Evolutionary conservation across 2,888 invertebrate genomes (phyloP).

Genomic region (Stenodera caucasica): DNA sequence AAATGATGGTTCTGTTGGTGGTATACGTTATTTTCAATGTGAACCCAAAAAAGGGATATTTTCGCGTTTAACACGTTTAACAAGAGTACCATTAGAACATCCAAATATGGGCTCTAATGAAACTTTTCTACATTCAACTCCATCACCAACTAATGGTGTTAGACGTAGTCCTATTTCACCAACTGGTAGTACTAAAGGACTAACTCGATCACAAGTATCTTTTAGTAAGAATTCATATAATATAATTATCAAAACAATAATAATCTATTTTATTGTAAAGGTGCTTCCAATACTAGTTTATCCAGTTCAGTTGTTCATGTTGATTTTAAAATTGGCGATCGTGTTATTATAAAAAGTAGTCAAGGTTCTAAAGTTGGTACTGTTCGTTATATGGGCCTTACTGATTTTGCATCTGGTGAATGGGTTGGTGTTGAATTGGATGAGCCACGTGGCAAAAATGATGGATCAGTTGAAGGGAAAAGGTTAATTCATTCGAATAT

Average conservation of each 20-base stretch:
- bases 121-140: slow-evolving; percentile 47
- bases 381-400: slow-evolving; percentile 80
- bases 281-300: slow-evolving; percentile 59
- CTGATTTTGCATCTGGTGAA: slow-evolving; percentile 89
- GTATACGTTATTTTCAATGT: slow-evolving; percentile 91
- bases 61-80: slow-evolving; percentile 83
- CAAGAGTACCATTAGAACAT: slow-evolving; percentile 67
- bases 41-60: slow-evolving; percentile 92
- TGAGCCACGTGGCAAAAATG: slow-evolving; percentile 92
- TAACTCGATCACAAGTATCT: slow-evolving; percentile 44
- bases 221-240: slow-evolving; percentile 40
- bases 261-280: slow-evolving; percentile 44
- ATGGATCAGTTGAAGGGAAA: slow-evolving; percentile 89
- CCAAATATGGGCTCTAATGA: slow-evolving; percentile 52
- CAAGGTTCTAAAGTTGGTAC: slow-evolving; percentile 88
- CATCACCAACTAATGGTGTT: slow-evolving; percentile 42
- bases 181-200: slow-evolving; percentile 47
- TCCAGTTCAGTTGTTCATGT: slow-evolving; percentile 54
- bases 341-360: slow-evolving; percentile 86
- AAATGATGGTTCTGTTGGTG: slow-evolving; percentile 94
- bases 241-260: background rate
- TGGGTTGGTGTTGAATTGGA: slow-evolving; percentile 97
- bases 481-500: too few species aligned
- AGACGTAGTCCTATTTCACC: slow-evolving; percentile 50
- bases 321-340: slow-evolving; percentile 82